These are phyloP conservation scores for Galendromus occidentalis DNA, from an alignment of 1,140 invertebrate species.

Conservation along the genomic window DNA sequence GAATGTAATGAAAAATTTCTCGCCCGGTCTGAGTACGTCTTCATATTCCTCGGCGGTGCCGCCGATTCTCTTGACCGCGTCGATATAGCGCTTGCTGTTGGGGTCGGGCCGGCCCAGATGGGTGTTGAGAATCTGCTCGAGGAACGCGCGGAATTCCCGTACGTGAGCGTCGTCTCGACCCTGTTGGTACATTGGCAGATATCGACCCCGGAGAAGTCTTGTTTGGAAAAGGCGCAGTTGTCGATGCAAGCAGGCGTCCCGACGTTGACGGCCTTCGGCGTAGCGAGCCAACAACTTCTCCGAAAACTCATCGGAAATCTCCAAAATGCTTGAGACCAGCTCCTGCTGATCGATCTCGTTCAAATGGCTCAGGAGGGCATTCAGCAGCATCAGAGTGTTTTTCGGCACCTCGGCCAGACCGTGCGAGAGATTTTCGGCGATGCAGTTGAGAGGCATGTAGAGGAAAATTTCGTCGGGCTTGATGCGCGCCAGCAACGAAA, in stretches of 20 bases:
- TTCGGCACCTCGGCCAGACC: neutral
- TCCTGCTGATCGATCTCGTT: neutral
- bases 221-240: neutral
- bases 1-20: neutral
- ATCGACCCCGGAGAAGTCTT: neutral
- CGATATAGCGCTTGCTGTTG: neutral
- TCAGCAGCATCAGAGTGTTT: neutral
- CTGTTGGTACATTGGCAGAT: neutral
- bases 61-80: neutral
- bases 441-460: neutral
- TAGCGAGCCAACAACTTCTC: neutral
- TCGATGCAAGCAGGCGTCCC: neutral
- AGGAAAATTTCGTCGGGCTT: neutral
- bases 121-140: neutral
- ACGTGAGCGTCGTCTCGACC: neutral
- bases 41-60: conserved; percentile 4
- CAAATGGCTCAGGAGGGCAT: neutral
- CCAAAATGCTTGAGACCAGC: neutral
- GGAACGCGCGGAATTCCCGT: neutral
- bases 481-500: neutral
- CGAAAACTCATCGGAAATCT: neutral
- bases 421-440: neutral
- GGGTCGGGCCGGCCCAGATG: neutral
- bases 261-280: neutral
- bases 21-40: neutral